Evolutionary conservation across 2,113 vertebrate genomes (phyloP).

Genomic region (Atlantisia rogersi): DNA sequence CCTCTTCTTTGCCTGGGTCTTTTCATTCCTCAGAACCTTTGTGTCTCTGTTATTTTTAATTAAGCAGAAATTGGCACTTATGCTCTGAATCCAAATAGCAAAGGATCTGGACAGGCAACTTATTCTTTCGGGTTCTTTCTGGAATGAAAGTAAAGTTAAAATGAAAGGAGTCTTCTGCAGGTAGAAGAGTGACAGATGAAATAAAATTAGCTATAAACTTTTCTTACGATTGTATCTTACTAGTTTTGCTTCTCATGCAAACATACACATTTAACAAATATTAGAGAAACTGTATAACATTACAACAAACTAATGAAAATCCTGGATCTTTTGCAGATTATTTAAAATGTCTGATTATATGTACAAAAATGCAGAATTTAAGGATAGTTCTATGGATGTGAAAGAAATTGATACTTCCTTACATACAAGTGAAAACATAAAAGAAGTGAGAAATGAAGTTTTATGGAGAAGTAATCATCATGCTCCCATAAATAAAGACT

Average conservation of each 20-base stretch:
- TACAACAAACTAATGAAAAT: neutral
- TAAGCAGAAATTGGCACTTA: neutral
- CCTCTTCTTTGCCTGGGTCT: neutral
- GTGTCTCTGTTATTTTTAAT: neutral
- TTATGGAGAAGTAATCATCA: conserved; percentile 63
- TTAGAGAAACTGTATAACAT: neutral
- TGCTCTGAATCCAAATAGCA: neutral
- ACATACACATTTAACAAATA: neutral
- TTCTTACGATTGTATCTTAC: neutral
- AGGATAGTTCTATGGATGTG: conserved; percentile 18
- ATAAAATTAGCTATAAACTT: neutral
- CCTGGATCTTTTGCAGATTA: conserved; percentile 76
- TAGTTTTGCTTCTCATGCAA: neutral
- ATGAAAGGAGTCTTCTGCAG: neutral
- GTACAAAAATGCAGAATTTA: conserved; percentile 47
- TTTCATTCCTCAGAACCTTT: neutral
- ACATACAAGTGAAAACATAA: conserved; percentile 55
- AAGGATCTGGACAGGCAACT: neutral
- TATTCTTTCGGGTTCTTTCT: neutral
- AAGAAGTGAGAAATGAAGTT: conserved; percentile 66
- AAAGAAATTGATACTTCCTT: conserved; percentile 25
- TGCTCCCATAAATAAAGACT: conserved; percentile 60
- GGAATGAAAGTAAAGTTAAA: neutral
- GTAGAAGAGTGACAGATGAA: neutral
- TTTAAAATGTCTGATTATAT: conserved; percentile 75